Conservation (phyloP, 2,888 invertebrate species). For the Notodonta ziczac region DNA sequence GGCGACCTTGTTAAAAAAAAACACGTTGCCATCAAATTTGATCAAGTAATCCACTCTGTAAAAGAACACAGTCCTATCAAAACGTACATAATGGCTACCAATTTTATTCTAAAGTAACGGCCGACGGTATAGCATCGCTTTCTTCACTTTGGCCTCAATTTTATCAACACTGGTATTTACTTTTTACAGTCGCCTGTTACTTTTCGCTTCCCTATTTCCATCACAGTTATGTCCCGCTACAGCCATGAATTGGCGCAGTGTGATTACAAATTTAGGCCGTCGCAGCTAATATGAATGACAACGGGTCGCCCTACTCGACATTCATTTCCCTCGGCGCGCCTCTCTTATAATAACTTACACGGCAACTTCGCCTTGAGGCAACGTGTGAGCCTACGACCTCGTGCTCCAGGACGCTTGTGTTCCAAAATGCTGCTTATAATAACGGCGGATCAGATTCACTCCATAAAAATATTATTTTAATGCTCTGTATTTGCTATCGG, state of each 20-base stretch:
- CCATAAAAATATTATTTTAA: not conserved
- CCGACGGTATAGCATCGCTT: constrained; percentile 44
- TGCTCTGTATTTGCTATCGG: not conserved
- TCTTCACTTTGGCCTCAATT: constrained; percentile 51
- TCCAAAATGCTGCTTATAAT: not conserved
- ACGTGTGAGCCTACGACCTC: constrained; percentile 44
- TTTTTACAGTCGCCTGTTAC: constrained; percentile 55
- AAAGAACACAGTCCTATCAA: constrained; percentile 42
- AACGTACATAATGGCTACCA: constrained; percentile 44
- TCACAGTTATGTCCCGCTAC: constrained; percentile 54
- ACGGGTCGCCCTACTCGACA: constrained; percentile 81
- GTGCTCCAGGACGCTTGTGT: not conserved
- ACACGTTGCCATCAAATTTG: constrained; percentile 19
- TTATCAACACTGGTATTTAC: constrained; percentile 58
- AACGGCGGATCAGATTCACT: not conserved
- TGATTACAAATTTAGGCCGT: constrained; percentile 82
- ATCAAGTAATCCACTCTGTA: constrained; percentile 31
- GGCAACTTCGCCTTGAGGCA: constrained; percentile 78
- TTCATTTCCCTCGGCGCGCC: constrained; percentile 83
- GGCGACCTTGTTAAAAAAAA: not conserved
- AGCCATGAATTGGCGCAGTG: constrained; percentile 72
- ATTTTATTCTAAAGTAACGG: constrained; percentile 54
- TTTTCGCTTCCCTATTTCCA: constrained; percentile 61
- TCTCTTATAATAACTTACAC: constrained; percentile 84
- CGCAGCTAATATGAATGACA: constrained; percentile 84